phyloP scores from a whole-genome alignment of 2,888 invertebrate genomes.

The Drosophila peninsularis region DNA sequence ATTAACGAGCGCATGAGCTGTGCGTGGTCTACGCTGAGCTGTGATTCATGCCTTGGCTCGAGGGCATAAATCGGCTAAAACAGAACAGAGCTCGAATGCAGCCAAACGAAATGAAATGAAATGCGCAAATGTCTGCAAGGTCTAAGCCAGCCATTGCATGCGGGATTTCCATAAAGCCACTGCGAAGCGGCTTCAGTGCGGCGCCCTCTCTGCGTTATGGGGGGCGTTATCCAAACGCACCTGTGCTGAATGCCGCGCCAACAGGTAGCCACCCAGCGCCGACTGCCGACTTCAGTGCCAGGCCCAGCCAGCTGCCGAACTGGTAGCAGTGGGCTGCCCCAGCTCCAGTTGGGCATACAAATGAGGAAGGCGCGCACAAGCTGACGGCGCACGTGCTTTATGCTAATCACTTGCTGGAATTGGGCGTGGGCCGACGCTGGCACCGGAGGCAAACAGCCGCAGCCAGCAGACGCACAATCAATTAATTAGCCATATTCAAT shows the following conservation, averaged over 20 bases:
- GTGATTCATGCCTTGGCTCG: constrained; percentile 59
- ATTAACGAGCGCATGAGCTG: constrained; percentile 10
- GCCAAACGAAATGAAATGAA: constrained; percentile 60
- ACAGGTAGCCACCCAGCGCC: constrained; percentile 63
- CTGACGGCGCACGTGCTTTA: constrained; percentile 75
- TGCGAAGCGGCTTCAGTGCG: constrained; percentile 8
- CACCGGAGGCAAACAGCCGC: constrained; percentile 13
- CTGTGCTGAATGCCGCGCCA: constrained; percentile 60
- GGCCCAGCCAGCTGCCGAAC: constrained; percentile 47
- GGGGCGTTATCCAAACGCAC: constrained; percentile 67
- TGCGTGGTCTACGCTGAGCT: constrained; percentile 1
- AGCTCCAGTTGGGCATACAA: constrained; percentile 63
- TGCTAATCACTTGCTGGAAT: constrained; percentile 72
- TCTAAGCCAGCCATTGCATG: constrained; percentile 43
- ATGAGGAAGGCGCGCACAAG: constrained; percentile 61
- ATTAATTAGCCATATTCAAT: constrained; percentile 56
- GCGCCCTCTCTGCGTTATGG: constrained; percentile 4
- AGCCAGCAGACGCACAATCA: constrained; percentile 35
- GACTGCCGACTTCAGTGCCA: constrained; percentile 21
- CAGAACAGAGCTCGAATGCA: constrained; percentile 55
- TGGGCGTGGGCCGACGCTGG: constrained; percentile 65
- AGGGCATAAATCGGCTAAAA: constrained; percentile 67
- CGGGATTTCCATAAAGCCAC: constrained; percentile 41
- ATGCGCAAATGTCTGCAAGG: constrained; percentile 50
- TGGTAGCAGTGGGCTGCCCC: constrained; percentile 40